Evolutionary conservation across 2,888 invertebrate genomes (phyloP).

Genomic region (Nomada fabriciana): DNA sequence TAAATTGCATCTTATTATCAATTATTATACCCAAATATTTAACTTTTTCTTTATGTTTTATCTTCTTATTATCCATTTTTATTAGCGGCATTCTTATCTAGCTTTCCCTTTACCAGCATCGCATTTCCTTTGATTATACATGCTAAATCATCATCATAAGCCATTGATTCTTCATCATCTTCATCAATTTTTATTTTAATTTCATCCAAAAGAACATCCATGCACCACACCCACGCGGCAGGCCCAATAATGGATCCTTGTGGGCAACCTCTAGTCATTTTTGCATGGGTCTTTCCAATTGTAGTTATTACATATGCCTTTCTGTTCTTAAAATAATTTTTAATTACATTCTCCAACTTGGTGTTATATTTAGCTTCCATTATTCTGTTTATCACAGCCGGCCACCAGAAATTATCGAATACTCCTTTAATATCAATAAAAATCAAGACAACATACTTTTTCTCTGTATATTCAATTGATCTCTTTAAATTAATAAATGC

Average conservation of each 20-base stretch:
- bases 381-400: neutral
- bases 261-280: slow-evolving; percentile 2
- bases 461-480: neutral
- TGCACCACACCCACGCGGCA: neutral
- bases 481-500: neutral
- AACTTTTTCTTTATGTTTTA: no score
- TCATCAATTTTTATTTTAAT: neutral
- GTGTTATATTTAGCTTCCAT: neutral
- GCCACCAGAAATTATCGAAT: slow-evolving; percentile 1
- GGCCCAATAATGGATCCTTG: slow-evolving; percentile 11
- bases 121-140: no score
- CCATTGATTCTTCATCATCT: neutral
- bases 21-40: no score
- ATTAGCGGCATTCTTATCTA: no score
- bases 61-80: no score
- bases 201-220: neutral
- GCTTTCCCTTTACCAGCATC: no score
- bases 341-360: neutral
- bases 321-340: neutral
- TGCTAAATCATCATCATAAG: neutral
- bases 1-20: no score
- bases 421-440: neutral
- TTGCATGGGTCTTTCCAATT: neutral
- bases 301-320: neutral
- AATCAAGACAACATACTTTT: neutral